Base-by-base conservation (phyloP, 2,797 vertebrate species). In the Bryconaethiops microstoma region DNA sequence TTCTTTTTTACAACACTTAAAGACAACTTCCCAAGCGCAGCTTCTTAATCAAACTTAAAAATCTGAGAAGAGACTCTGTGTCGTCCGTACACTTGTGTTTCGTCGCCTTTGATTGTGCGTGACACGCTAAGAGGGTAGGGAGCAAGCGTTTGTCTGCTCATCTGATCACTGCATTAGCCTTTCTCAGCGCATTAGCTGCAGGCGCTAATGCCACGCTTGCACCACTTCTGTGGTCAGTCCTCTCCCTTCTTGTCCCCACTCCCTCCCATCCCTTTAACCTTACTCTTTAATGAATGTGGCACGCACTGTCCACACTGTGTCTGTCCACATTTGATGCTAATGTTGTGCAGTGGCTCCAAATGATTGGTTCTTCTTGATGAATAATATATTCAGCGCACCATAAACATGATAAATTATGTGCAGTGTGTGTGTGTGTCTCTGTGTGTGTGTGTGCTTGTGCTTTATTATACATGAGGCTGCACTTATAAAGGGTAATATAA, bases 391-490 rank as follows among this genome's bases (percentile, higher is more conserved):
- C 85, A 74, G 88, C 68, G 74, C 88, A 88, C 91, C 89, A 91
- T 93, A 94, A 94, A 95, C 92, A 93, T 91, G 91, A 90, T 89
- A 90, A 91, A 93, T 94, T 93, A 91, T 85, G 88, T 85, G 90
- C 89, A 85, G 65, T 78, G 84, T 77, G 68, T 19, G 16, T 23
- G 64, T 85, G 83, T 82, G 84, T 77, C 48, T 16, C 4, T 21
- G 63, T 85, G 83, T 80, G 89, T 83, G 74, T 71, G 76, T 87
- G 85, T 85, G 89, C 85, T 86, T 88, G 81, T 89, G 91, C 90
- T 92, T 86, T 87, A 94, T 94, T 92, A 94, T 92, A 92, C 86
- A 94, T 94, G 90, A 92, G 91, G 86, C 78, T 83, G 88, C 90
- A 90, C 92, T 88, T 90, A 88, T 90, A 92, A 87, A 89, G 82